A percentile compares a stretch with the other conserved stretches of the same genome.
Evolutionary conservation across 1,140 invertebrate species (phyloP).

Genomic region (Scaptomyza montana): DNA sequence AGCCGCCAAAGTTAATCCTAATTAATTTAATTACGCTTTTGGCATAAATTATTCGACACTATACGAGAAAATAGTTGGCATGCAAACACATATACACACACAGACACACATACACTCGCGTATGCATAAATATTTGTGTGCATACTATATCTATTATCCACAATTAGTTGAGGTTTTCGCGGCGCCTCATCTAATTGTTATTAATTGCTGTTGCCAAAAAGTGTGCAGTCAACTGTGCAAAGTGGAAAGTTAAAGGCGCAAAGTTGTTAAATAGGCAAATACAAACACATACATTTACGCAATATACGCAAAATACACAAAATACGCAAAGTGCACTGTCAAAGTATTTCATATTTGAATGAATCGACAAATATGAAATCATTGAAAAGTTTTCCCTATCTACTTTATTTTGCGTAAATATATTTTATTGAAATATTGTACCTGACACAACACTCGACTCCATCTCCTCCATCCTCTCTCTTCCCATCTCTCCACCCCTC

Average conservation of each 20-base stretch:
- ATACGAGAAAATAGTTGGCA: conserved; percentile 50
- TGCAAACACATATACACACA: conserved; percentile 1
- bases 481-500: too few species aligned
- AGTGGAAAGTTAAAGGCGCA: conserved; percentile 1
- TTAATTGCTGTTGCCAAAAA: conserved; percentile 58
- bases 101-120: not conserved
- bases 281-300: too few species aligned
- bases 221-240: conserved; percentile 22
- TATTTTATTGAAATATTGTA: conserved; percentile 79
- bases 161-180: conserved; percentile 61
- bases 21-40: conserved; percentile 81
- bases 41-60: conserved; percentile 76
- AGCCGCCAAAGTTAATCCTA: conserved; percentile 82
- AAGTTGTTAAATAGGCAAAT: conserved; percentile 2
- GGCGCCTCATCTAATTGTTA: conserved; percentile 71
- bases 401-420: conserved; percentile 52
- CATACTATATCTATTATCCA: conserved; percentile 66
- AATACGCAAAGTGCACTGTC: conserved; percentile 2
- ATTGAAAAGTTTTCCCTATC: conserved; percentile 58
- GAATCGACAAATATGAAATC: conserved; percentile 65
- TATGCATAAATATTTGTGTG: not conserved
- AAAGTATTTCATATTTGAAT: conserved; percentile 54
- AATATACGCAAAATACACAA: conserved; percentile 5
- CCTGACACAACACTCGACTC: conserved; percentile 31
- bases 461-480: too few species aligned